A percentile compares a stretch with the other conserved stretches of the same genome.
phyloP scores from a whole-genome alignment of 2,113 vertebrate genomes.

The Oxyruncus cristatus region DNA sequence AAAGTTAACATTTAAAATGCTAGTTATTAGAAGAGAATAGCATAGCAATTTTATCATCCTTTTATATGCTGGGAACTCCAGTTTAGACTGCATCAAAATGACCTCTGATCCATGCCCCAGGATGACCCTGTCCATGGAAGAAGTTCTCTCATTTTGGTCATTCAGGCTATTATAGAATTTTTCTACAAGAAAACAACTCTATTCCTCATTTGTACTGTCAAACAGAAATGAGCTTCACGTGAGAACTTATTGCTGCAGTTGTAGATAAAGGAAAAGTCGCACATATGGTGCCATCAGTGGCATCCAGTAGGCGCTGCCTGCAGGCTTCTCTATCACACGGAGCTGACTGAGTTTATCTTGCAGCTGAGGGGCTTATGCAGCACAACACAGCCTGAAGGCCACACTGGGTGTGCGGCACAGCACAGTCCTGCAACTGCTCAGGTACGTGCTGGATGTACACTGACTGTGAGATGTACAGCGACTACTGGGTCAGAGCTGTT shows the following conservation, averaged over 20 bases:
- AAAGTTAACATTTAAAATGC: background rate
- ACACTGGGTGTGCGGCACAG: rapidly evolving
- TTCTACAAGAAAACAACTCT: background rate
- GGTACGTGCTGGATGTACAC: too few relatives aligned
- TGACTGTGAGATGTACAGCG: too few relatives aligned
- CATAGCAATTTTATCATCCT: background rate
- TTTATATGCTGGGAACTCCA: background rate
- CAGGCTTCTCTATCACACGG: background rate
- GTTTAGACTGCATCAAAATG: background rate
- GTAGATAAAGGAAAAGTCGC: background rate
- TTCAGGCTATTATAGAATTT: background rate
- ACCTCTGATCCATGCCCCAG: rapidly evolving
- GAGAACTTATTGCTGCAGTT: background rate
- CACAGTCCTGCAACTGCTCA: too few relatives aligned
- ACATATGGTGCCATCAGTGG: rapidly evolving
- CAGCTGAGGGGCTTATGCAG: rapidly evolving
- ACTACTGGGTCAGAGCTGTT: rapidly evolving
- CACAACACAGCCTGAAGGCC: background rate
- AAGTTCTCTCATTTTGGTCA: background rate
- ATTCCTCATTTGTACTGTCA: background rate
- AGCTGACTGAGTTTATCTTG: background rate
- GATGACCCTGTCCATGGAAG: background rate
- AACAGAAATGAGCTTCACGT: background rate
- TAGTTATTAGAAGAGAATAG: background rate
- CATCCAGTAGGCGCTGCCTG: background rate